Percentiles rank a stretch among this genome's conserved stretches.
Evolutionary conservation across 2,113 vertebrate genomes (phyloP).

Genomic region (Uria lomvia): DNA sequence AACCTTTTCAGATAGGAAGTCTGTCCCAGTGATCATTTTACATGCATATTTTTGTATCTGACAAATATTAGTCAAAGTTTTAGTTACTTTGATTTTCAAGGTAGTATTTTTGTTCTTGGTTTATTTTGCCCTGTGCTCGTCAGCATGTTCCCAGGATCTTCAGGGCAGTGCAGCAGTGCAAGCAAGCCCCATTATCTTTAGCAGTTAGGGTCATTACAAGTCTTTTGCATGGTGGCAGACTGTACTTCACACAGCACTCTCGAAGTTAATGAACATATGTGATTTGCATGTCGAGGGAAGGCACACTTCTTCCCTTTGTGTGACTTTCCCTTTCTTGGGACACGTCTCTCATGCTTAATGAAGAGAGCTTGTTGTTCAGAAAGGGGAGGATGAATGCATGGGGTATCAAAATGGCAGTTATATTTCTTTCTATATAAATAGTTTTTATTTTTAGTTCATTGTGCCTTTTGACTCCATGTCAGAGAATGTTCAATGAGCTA

Average conservation of each 20-base stretch:
- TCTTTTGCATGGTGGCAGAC: constrained; percentile 56
- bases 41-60: neutral
- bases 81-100: neutral
- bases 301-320: constrained; percentile 69
- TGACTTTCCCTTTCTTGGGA: constrained; percentile 50
- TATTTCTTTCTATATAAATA: neutral
- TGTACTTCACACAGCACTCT: constrained; percentile 60
- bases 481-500: neutral
- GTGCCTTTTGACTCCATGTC: neutral
- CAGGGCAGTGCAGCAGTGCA: neutral
- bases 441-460: neutral
- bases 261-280: constrained; percentile 71
- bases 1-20: neutral
- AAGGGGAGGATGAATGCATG: neutral
- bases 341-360: constrained; percentile 60
- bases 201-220: constrained; percentile 52
- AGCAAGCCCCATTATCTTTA: constrained; percentile 29
- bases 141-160: neutral
- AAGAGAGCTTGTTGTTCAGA: constrained; percentile 17
- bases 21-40: neutral
- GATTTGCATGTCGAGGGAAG: constrained; percentile 66
- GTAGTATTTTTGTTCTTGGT: neutral
- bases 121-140: neutral
- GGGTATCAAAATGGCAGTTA: neutral
- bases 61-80: neutral